A percentile compares a stretch with the other conserved stretches of the same genome.
These are phyloP conservation scores for Cathartes aura DNA, from an alignment of 2,113 vertebrate genomes.

Conservation along the genomic window DNA sequence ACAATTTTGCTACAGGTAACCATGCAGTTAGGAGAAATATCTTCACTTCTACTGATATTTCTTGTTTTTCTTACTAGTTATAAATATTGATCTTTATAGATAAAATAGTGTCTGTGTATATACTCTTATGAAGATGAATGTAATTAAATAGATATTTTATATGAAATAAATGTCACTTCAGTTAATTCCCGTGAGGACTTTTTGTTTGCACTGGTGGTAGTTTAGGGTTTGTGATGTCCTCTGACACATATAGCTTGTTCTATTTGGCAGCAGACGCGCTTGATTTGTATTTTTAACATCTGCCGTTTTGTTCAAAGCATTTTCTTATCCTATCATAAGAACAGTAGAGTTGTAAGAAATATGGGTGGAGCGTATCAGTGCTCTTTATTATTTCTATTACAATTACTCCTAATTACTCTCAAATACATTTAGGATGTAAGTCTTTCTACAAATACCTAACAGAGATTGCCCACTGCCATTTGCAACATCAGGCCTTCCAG, in stretches of 20 bases:
- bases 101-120: neutral
- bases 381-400: neutral
- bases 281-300: neutral
- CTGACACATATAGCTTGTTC: neutral
- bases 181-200: neutral
- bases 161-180: neutral
- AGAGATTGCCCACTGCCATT: neutral
- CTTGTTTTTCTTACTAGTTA: neutral
- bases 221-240: neutral
- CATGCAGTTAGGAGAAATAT: neutral
- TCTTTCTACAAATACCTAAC: neutral
- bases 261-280: neutral
- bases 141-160: neutral
- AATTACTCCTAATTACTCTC: neutral
- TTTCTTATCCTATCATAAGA: neutral
- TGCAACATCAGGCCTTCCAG: neutral
- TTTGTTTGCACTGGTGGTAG: neutral
- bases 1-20: neutral
- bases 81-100: neutral
- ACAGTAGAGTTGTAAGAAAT: neutral
- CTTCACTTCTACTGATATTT: neutral
- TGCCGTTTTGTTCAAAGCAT: neutral
- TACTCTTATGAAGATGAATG: neutral
- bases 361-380: neutral
- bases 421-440: neutral